These are phyloP conservation scores for Branchinecta lindahli DNA, from an alignment of 1,140 invertebrate species.

Conservation along the genomic window DNA sequence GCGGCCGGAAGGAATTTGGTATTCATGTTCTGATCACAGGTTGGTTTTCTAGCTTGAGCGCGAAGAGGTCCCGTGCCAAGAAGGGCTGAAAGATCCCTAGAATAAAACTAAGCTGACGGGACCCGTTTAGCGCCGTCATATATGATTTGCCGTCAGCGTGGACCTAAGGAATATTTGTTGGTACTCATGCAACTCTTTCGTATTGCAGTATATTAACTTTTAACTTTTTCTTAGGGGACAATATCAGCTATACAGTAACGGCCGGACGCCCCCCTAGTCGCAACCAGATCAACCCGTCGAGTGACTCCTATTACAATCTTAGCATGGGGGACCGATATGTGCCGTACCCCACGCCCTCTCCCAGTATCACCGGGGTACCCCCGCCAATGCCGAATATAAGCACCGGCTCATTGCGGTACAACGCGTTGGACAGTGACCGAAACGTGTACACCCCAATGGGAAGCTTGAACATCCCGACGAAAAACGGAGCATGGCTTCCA, in stretches of 20 bases:
- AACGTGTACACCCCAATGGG: slow-evolving; percentile 20
- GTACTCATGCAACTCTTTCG: no score
- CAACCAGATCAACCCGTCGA: slow-evolving; percentile 11
- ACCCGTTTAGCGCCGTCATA: no score
- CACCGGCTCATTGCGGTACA: slow-evolving; percentile 15
- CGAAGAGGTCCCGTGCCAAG: no score
- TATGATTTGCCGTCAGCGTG: no score
- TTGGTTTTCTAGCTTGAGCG: no score
- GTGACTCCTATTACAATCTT: slow-evolving; percentile 18
- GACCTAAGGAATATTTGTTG: no score
- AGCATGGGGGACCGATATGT: slow-evolving; percentile 13
- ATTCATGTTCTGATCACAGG: no score
- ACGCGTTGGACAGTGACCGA: background rate
- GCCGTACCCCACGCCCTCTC: slow-evolving; percentile 19
- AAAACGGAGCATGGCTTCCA: slow-evolving; percentile 12
- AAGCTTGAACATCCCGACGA: slow-evolving; percentile 18
- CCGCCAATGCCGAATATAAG: slow-evolving; percentile 14
- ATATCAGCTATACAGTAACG: slow-evolving; percentile 12
- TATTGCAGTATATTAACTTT: no score
- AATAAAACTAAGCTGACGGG: no score
- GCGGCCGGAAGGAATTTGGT: no score
- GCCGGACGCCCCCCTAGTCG: slow-evolving; percentile 3
- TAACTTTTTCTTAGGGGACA: slow-evolving; percentile 2
- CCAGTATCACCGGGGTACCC: slow-evolving; percentile 10
- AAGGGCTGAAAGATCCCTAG: no score